Conservation (phyloP, 2,888 invertebrate genomes). For the Bimastos eiseni region DNA sequence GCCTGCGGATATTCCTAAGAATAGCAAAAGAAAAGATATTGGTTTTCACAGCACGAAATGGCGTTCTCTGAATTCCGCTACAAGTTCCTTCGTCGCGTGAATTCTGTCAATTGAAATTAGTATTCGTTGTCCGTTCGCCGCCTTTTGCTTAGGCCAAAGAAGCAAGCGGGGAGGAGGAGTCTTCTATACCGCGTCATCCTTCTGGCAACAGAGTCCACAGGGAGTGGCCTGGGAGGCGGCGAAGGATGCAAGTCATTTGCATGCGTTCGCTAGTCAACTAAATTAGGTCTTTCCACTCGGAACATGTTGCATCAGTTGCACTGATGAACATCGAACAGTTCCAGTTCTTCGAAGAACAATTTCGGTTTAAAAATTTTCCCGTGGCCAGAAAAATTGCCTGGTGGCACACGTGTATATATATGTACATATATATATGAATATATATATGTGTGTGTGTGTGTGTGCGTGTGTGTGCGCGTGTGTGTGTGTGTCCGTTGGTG, state of each 20-base stretch:
- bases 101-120: background rate
- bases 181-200: background rate
- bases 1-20: background rate
- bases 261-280: background rate
- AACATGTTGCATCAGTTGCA: background rate
- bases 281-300: background rate
- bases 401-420: background rate
- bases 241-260: background rate
- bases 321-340: background rate
- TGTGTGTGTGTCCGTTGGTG: too few species aligned
- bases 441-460: too few species aligned
- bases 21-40: background rate
- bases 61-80: background rate
- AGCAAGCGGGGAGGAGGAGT: slow-evolving; percentile 9
- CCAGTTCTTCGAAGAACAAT: background rate
- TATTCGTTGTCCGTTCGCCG: background rate
- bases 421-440: too few species aligned
- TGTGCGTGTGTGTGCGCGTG: too few species aligned
- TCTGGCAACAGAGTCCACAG: background rate
- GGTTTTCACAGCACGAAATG: background rate
- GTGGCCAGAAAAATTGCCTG: background rate
- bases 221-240: background rate
- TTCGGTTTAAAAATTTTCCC: background rate
- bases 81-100: background rate
- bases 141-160: background rate